Evolutionary conservation across 2,113 vertebrate genomes (phyloP).

Genomic region (Edolisoma coerulescens): DNA sequence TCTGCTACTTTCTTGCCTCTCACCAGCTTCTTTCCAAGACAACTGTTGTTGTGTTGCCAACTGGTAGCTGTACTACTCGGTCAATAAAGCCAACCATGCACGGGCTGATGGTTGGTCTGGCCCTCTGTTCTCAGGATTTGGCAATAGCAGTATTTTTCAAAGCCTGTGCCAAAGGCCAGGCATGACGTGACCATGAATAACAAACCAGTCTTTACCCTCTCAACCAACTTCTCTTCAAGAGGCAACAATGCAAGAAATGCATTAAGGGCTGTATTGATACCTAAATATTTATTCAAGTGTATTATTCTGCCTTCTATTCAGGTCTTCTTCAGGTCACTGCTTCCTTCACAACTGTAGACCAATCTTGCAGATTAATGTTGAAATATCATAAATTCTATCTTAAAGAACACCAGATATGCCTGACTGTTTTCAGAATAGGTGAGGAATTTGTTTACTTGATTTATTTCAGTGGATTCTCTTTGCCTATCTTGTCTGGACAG

Average conservation of each 20-base stretch:
- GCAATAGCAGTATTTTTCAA: background rate
- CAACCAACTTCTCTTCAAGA: background rate
- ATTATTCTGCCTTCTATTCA: background rate
- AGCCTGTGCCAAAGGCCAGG: background rate
- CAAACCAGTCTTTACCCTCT: background rate
- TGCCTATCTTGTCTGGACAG: background rate
- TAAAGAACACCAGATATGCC: background rate
- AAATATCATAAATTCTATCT: background rate
- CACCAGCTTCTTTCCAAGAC: background rate
- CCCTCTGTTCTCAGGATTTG: background rate
- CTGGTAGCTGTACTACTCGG: background rate
- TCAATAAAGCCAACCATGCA: background rate
- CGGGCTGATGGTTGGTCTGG: background rate
- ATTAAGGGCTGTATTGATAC: background rate
- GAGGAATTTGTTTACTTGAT: background rate
- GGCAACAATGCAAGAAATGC: background rate
- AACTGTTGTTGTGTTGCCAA: background rate
- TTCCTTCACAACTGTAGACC: background rate
- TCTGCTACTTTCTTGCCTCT: background rate
- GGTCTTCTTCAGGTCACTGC: background rate
- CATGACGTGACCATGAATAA: background rate
- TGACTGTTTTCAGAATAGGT: background rate
- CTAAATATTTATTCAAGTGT: background rate
- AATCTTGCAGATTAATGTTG: background rate
- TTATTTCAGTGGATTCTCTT: background rate